Conservation (phyloP, 2,113 vertebrate genomes). For the Proterorhinus semilunaris region DNA sequence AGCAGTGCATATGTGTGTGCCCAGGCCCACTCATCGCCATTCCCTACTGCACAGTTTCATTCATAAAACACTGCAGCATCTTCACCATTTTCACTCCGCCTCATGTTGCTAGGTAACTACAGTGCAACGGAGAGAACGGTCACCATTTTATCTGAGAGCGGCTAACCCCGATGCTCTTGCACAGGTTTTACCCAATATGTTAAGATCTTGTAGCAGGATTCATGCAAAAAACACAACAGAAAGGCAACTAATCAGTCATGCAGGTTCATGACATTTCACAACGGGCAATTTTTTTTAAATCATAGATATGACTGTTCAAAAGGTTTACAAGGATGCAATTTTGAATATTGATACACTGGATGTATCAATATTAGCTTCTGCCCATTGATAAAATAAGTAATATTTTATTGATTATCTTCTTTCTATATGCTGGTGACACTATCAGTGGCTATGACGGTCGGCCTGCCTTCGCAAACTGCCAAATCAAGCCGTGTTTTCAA, state of each 20-base stretch:
- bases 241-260: too few relatives aligned
- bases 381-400: too few relatives aligned
- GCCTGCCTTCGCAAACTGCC: neutral
- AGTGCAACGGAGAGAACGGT: constrained; percentile 34
- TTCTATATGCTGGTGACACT: neutral
- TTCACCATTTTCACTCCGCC: constrained; percentile 65
- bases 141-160: constrained; percentile 47
- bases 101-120: constrained; percentile 69
- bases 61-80: constrained; percentile 74
- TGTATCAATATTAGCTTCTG: too few relatives aligned
- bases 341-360: too few relatives aligned
- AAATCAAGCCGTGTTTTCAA: constrained; percentile 17
- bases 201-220: neutral
- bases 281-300: neutral
- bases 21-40: constrained; percentile 25
- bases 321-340: too few relatives aligned
- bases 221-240: too few relatives aligned
- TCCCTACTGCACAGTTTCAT: constrained; percentile 57
- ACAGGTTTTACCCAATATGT: constrained; percentile 17
- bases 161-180: constrained; percentile 42
- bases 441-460: neutral
- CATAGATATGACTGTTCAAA: too few relatives aligned
- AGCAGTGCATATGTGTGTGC: constrained; percentile 11
- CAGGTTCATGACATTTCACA: too few relatives aligned
- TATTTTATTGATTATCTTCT: too few relatives aligned